Conservation (phyloP, 2,113 vertebrate genomes). For the Trinectes maculatus region DNA sequence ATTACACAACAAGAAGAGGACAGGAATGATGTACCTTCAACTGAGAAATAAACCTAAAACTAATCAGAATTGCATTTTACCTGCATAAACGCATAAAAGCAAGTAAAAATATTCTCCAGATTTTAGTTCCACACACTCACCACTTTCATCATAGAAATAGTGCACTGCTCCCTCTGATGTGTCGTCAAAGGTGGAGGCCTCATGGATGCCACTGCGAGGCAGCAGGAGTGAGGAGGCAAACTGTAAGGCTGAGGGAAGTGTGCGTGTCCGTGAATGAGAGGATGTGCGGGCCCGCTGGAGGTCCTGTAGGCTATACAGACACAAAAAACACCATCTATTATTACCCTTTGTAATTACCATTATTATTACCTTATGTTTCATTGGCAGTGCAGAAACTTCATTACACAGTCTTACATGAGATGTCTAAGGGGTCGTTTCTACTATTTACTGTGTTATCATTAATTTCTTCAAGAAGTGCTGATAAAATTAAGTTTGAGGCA, state of each 20-base stretch:
- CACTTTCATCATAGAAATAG: conserved; percentile 91
- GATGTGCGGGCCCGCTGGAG: conserved; percentile 86
- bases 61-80: not conserved
- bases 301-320: conserved; percentile 85
- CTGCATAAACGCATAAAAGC: not conserved
- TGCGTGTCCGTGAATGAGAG: conserved; percentile 87
- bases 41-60: not conserved
- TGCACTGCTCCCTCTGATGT: conserved; percentile 91
- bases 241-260: conserved; percentile 89
- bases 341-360: not conserved
- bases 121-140: conserved; percentile 70
- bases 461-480: not conserved
- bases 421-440: not conserved
- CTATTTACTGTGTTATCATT: not conserved
- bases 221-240: conserved; percentile 89
- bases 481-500: not conserved
- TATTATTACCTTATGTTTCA: too few relatives aligned
- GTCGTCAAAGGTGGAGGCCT: conserved; percentile 91
- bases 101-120: not conserved
- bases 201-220: conserved; percentile 87
- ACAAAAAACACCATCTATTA: not conserved
- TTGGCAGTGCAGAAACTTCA: not conserved
- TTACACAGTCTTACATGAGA: too few relatives aligned
- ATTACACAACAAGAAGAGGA: conserved; percentile 22
- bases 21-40: not conserved